Conservation (phyloP, 1,140 invertebrate species). For the Matsumurasca onukii region DNA sequence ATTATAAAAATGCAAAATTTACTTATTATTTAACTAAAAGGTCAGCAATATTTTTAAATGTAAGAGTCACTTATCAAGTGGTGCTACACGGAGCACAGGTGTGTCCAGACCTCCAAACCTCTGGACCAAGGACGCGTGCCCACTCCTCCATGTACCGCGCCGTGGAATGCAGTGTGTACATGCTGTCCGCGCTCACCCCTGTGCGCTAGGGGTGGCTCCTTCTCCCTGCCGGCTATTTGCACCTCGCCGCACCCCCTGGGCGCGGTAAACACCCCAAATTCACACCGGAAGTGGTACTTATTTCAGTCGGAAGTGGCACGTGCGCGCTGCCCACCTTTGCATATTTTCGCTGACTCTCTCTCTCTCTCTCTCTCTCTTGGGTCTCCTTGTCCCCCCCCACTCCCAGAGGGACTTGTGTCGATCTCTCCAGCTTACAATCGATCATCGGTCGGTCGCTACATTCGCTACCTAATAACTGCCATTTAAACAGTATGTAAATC, state of each 20-base stretch:
- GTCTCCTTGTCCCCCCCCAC: background rate
- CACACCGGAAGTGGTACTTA: background rate
- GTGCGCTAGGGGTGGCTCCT: background rate
- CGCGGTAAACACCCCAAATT: background rate
- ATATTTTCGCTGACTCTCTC: background rate
- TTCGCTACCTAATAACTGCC: background rate
- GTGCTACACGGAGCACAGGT: too few species aligned
- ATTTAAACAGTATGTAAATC: background rate
- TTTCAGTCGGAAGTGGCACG: background rate
- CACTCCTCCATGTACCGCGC: background rate
- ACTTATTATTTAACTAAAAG: too few species aligned
- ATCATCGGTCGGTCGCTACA: background rate
- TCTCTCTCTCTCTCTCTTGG: background rate
- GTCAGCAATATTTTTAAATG: too few species aligned
- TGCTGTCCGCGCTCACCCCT: background rate
- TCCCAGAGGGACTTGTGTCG: background rate
- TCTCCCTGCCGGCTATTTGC: background rate
- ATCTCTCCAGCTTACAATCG: background rate
- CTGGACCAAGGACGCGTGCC: too few species aligned
- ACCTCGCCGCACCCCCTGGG: background rate
- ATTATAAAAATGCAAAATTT: too few species aligned
- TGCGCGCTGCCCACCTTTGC: background rate
- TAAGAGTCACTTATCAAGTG: too few species aligned
- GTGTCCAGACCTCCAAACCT: too few species aligned
- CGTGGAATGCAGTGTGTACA: background rate